A percentile compares a stretch with the other conserved stretches of the same genome.
Conservation (phyloP, 2,113 vertebrate genomes). For the Ceratotherium simum region DNA sequence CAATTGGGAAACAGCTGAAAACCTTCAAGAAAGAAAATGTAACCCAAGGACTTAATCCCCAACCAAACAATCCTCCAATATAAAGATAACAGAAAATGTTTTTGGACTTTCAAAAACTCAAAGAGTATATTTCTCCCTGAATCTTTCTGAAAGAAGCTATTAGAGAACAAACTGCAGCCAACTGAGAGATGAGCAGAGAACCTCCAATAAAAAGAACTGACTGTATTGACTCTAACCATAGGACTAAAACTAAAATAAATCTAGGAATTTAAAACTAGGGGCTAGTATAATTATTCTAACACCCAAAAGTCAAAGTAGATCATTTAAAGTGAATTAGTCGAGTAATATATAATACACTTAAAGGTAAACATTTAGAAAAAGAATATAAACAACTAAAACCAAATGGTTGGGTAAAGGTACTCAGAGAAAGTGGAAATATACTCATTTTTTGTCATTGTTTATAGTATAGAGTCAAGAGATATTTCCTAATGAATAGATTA, state of each 20-base stretch:
- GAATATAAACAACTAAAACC: neutral
- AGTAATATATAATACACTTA: neutral
- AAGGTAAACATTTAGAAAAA: neutral
- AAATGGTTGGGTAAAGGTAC: neutral
- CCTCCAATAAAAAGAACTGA: neutral
- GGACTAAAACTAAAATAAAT: neutral
- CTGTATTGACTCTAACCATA: neutral
- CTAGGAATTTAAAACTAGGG: neutral
- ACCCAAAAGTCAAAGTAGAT: neutral
- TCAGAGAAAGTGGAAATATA: neutral
- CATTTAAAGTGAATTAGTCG: neutral
- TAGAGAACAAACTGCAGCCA: neutral
- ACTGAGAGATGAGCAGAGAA: neutral
- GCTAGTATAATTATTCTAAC: neutral
- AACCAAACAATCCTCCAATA: neutral
- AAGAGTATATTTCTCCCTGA: neutral
- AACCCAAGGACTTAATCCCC: neutral
- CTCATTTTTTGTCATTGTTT: neutral
- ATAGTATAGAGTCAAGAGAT: neutral
- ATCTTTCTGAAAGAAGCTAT: neutral
- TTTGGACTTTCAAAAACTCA: neutral
- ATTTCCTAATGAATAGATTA: neutral
- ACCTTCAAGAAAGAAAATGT: neutral
- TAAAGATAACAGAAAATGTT: neutral
- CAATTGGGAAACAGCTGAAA: neutral